phyloP scores from a whole-genome alignment of 92 coral and sea anemone genomes.

The Zoanthus solanderi region DNA sequence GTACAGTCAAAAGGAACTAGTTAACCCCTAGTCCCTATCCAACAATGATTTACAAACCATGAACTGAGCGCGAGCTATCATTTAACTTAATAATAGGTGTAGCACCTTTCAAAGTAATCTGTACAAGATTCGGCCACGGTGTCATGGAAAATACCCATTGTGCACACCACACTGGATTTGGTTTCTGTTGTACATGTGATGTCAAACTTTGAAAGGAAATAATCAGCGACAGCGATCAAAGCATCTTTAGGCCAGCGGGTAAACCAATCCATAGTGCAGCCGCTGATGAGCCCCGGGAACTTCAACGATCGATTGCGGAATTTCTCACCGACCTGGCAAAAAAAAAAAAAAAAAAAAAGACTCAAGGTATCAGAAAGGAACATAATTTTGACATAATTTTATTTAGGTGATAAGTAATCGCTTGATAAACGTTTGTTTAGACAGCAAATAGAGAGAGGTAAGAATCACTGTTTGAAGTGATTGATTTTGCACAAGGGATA shows the following conservation, averaged over 20 bases:
- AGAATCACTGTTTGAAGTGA: no score
- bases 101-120: constrained; percentile 81
- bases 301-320: constrained; percentile 89
- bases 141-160: constrained; percentile 91
- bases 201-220: constrained; percentile 90
- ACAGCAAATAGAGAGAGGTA: no score
- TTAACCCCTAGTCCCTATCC: no score
- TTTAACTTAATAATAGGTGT: background rate
- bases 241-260: constrained; percentile 98
- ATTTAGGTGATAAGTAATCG: no score
- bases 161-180: constrained; percentile 82
- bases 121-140: constrained; percentile 87
- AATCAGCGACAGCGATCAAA: constrained; percentile 90
- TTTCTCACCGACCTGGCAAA: constrained; percentile 82
- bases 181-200: constrained; percentile 82
- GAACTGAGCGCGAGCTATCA: no score
- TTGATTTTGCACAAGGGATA: no score
- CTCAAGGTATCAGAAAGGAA: background rate
- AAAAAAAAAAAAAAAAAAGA: background rate
- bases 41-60: no score
- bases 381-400: background rate
- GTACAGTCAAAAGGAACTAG: no score
- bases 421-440: no score
- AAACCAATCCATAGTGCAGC: constrained; percentile 96
- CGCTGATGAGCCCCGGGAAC: constrained; percentile 91